Percentiles rank a stretch among this genome's conserved stretches.
phyloP scores from a whole-genome alignment of 2,113 vertebrate species.

The Sitta europaea region DNA sequence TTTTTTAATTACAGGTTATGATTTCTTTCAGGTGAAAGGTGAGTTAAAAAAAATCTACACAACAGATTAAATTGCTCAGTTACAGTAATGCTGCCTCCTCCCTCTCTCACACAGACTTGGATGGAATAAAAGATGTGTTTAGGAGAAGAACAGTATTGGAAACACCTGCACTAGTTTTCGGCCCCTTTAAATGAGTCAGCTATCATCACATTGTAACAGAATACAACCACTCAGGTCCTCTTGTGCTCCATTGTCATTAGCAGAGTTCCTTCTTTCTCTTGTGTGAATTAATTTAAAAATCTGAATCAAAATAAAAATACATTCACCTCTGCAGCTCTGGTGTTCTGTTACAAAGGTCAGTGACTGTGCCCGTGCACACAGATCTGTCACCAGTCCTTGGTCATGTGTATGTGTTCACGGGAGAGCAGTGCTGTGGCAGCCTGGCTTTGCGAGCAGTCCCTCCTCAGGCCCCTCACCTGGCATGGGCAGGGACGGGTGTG shows the following conservation, averaged over 20 bases:
- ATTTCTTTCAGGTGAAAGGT: background rate
- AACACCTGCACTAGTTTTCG: background rate
- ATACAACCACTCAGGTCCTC: background rate
- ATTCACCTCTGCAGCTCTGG: background rate
- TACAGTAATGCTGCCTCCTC: background rate
- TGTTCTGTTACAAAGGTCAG: background rate
- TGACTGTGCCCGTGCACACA: background rate
- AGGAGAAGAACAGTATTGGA: background rate
- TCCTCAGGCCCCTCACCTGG: background rate
- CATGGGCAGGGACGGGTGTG: accelerated
- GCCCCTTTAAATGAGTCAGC: background rate
- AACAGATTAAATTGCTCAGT: background rate
- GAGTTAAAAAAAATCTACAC: background rate
- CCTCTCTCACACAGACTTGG: background rate
- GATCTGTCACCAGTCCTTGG: background rate
- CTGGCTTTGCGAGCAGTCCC: background rate
- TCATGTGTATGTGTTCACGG: accelerated
- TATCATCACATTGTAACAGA: background rate
- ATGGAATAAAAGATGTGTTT: background rate
- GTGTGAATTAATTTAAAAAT: background rate
- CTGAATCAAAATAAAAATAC: background rate
- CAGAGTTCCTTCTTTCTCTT: background rate
- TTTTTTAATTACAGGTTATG: background rate
- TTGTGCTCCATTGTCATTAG: background rate
- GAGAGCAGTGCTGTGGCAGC: background rate